Evolutionary conservation across 2,888 invertebrate genomes (phyloP).

Genomic region (Pocota personata): DNA sequence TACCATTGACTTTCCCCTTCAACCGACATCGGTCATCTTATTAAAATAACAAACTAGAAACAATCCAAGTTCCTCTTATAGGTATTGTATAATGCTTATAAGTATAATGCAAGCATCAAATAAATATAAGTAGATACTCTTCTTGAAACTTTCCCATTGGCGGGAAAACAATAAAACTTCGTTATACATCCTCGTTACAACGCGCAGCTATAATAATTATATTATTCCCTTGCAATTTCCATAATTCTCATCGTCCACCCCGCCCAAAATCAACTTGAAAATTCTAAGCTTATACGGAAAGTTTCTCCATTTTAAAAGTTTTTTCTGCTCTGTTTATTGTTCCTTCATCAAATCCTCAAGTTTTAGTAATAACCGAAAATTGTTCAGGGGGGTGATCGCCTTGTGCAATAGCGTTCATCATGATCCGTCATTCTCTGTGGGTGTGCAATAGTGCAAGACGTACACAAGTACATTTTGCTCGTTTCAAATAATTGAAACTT

Average conservation of each 20-base stretch:
- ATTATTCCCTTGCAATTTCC: conserved; percentile 51
- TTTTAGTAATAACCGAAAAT: conserved; percentile 70
- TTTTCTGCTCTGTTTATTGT: conserved; percentile 28
- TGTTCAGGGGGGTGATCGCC: conserved; percentile 7
- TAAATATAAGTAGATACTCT: conserved; percentile 1
- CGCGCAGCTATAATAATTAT: conserved; percentile 42
- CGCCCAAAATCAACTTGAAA: conserved; percentile 43
- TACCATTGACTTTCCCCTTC: background rate
- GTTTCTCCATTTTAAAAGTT: conserved; percentile 39
- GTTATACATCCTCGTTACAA: conserved; percentile 44
- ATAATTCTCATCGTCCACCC: background rate
- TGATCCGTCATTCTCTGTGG: conserved; percentile 21
- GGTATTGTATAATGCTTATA: too few relatives aligned
- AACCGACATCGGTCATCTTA: background rate
- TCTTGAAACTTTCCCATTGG: conserved; percentile 12
- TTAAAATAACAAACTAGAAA: background rate
- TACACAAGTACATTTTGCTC: background rate
- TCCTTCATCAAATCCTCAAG: conserved; percentile 61
- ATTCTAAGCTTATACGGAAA: conserved; percentile 59
- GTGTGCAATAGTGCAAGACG: conserved; percentile 29
- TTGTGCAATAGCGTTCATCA: background rate
- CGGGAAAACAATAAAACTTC: conserved; percentile 62
- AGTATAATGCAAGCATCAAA: background rate
- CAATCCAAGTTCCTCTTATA: background rate
- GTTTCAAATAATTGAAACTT: conserved; percentile 56